Base-by-base conservation (phyloP, 2,797 vertebrate species). In the Platalea minor region DNA sequence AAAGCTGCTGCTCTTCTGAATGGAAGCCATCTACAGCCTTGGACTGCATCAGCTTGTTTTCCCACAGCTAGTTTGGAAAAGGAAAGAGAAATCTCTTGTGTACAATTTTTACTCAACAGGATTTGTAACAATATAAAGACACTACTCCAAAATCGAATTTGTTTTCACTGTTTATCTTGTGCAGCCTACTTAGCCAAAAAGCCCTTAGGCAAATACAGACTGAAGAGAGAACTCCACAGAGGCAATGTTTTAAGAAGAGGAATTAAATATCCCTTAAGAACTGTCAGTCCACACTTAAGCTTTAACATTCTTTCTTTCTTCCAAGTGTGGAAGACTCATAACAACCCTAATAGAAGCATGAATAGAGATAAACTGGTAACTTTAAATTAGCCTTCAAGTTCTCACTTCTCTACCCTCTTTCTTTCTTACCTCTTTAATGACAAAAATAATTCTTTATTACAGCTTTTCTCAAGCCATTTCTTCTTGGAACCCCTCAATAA, bases 21-120 rank as follows among this genome's bases (percentile, higher is more conserved):
- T 99, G 99, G 98, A 99, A 99, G 91, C 99, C 99, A 96, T 99
- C 99, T 96, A 99, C 99, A 39, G 99, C 99, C 97, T 99, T 99
- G 18, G 99, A 99, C 97, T 99, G 99, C 98, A 99, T 98, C 96
- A 99, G 98, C 91, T 99, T 99, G 98, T 98, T 99, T 97, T 99
- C 99, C 99, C 99, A 99, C 59, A 99, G 98, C 99, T 99, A 94
- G 56, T 95, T 85, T 94, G 92, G 96, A 87, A 96, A 96, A 88
- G 74, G 65, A 92, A 91, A 93, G 17, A 79, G 45, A 75, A 76
- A 72, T 37, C 56, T 59, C n/a, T n/a, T n/a, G 37, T 65, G 43
- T 82, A 41, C 1, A 0, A 57, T 46, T 88, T 88, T 90, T 46
- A 76, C 13, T 78, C n/a, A 25, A 35, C 9, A 41, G 24, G 17